Percentiles rank a stretch among this genome's conserved stretches.
Conservation (phyloP, 2,113 vertebrate genomes). For the Sterna hirundo region DNA sequence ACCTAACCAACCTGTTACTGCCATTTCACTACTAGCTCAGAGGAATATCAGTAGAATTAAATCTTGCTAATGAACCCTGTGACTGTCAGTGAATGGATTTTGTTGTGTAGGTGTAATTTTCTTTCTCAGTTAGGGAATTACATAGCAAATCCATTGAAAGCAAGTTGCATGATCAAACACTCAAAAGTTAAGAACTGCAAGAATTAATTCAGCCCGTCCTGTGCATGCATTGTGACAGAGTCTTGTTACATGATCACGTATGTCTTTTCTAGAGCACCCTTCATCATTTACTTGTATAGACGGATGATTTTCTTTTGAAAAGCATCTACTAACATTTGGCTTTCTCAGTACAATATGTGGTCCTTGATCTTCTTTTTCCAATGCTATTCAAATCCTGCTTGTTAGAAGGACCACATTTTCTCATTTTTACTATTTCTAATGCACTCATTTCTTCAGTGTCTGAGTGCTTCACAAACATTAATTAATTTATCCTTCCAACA, state of each 20-base stretch:
- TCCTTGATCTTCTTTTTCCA: neutral
- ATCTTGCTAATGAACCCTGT: neutral
- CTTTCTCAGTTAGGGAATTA: neutral
- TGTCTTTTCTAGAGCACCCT: neutral
- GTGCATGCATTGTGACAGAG: neutral
- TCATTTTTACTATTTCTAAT: neutral
- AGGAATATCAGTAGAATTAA: neutral
- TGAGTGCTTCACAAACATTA: neutral
- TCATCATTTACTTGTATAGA: neutral
- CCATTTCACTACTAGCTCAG: neutral
- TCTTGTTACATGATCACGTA: neutral
- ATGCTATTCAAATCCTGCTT: neutral
- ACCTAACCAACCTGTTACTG: neutral
- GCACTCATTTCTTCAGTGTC: neutral
- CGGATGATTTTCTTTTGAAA: neutral
- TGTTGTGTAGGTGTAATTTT: neutral
- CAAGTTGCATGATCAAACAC: slow-evolving; percentile 6
- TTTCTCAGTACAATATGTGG: neutral
- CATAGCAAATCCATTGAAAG: neutral
- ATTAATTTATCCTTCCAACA: neutral
- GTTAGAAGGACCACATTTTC: neutral
- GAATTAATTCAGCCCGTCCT: slow-evolving; percentile 58
- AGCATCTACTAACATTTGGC: neutral
- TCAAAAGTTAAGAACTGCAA: slow-evolving; percentile 48
- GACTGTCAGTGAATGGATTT: neutral